Evolutionary conservation across 2,888 invertebrate species (phyloP).

Genomic region (Zele albiditarsus): DNA sequence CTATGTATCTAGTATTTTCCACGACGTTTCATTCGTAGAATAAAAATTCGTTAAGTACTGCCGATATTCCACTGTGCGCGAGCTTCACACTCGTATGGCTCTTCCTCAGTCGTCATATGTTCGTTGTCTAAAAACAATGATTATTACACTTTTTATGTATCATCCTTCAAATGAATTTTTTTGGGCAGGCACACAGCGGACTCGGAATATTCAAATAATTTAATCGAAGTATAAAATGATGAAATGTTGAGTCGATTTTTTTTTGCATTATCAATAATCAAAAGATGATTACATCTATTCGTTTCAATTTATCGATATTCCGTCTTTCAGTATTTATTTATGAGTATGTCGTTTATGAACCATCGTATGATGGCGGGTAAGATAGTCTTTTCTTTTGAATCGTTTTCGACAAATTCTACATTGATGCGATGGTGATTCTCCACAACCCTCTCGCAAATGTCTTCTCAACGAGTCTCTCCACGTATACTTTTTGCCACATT

Average conservation of each 20-base stretch:
- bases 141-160: too few species aligned
- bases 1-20: too few species aligned
- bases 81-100: conserved; percentile 79
- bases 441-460: conserved; percentile 64
- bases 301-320: background rate
- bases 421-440: conserved; percentile 55
- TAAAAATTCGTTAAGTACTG: conserved; percentile 48
- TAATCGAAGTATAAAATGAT: background rate
- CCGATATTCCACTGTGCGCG: conserved; percentile 57
- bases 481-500: conserved; percentile 66
- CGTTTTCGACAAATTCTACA: conserved; percentile 64
- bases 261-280: too few species aligned
- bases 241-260: too few species aligned
- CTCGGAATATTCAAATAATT: conserved; percentile 9
- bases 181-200: too few species aligned
- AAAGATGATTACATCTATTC: background rate
- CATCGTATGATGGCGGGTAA: conserved; percentile 58
- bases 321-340: background rate
- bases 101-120: conserved; percentile 80
- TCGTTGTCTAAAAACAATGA: conserved; percentile 37
- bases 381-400: conserved; percentile 66
- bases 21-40: background rate
- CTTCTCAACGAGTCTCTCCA: conserved; percentile 66
- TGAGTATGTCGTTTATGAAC: conserved; percentile 42
- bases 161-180: too few species aligned